phyloP scores from a whole-genome alignment of 1,140 invertebrate species.

The Lerema accius region DNA sequence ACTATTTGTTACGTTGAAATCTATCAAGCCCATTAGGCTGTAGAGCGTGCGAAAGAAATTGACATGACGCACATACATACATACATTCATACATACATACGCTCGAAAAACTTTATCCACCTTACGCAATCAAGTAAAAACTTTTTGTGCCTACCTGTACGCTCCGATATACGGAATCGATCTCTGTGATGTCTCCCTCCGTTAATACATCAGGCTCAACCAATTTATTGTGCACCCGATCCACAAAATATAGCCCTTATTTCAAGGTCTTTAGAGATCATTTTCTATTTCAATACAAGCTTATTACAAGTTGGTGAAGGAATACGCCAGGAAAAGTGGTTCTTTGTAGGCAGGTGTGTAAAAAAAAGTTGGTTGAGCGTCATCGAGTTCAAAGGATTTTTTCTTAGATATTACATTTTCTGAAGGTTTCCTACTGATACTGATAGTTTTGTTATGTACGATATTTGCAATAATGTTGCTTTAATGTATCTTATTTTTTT shows the following conservation, averaged over 20 bases:
- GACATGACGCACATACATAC: no score
- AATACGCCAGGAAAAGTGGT: constrained; percentile 43
- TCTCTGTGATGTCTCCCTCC: constrained; percentile 54
- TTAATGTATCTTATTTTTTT: no score
- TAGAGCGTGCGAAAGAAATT: no score
- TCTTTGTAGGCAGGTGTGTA: constrained; percentile 59
- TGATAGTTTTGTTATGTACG: constrained; percentile 32
- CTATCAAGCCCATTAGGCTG: no score
- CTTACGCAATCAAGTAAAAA: no score
- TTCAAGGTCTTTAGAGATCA: constrained; percentile 1
- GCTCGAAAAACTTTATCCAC: no score
- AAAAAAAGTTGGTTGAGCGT: constrained; percentile 51
- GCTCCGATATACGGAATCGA: constrained; percentile 42
- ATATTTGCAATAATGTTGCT: not conserved
- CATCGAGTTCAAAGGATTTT: constrained; percentile 44
- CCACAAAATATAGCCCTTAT: constrained; percentile 34
- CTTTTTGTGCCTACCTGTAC: constrained; percentile 1
- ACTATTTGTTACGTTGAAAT: no score
- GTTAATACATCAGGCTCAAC: constrained; percentile 56
- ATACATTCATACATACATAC: no score
- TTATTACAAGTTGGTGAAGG: not conserved
- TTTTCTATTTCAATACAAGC: constrained; percentile 7
- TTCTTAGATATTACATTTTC: constrained; percentile 36
- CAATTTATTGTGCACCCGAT: constrained; percentile 32
- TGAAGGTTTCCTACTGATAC: constrained; percentile 17